These are phyloP conservation scores for Tetramorium parvispinum DNA, from an alignment of 1,140 invertebrate genomes.

Conservation along the genomic window DNA sequence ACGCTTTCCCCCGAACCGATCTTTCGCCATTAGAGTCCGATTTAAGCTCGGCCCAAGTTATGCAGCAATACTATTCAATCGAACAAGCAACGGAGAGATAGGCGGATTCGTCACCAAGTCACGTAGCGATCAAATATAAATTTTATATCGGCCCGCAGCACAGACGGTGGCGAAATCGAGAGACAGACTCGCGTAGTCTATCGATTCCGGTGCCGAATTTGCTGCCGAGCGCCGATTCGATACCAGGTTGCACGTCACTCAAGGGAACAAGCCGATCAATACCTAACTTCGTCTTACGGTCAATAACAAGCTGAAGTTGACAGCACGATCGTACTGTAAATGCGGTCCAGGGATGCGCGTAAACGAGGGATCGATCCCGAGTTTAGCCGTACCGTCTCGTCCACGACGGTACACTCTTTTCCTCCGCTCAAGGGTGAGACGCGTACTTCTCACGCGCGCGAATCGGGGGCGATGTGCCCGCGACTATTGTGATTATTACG, in stretches of 20 bases:
- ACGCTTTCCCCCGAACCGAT: not conserved
- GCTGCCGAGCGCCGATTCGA: not conserved
- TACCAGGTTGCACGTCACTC: slow-evolving; percentile 14
- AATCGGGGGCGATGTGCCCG: slow-evolving; percentile 48
- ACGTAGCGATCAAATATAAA: slow-evolving; percentile 45
- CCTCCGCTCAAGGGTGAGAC: not conserved
- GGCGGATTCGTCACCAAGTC: slow-evolving; percentile 38
- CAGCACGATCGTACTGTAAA: slow-evolving; percentile 18
- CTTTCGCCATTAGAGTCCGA: not conserved
- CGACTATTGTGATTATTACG: slow-evolving; percentile 9
- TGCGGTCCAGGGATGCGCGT: not conserved
- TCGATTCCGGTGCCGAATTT: slow-evolving; percentile 16
- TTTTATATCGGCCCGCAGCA: slow-evolving; percentile 1
- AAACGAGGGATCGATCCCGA: slow-evolving; percentile 13
- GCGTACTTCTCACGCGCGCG: not conserved
- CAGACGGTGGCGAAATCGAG: not conserved
- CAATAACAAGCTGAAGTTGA: slow-evolving; percentile 22
- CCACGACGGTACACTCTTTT: not conserved
- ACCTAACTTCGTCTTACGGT: slow-evolving; percentile 22
- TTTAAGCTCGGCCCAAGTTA: slow-evolving; percentile 4
- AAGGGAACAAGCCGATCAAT: slow-evolving; percentile 47
- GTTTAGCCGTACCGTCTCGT: not conserved
- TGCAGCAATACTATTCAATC: slow-evolving; percentile 21
- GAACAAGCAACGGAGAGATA: slow-evolving; percentile 14
- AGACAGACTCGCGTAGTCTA: slow-evolving; percentile 23